Percentiles rank a stretch among this genome's conserved stretches.
phyloP scores from a whole-genome alignment of 2,888 invertebrate genomes.

The Molanna angustata region DNA sequence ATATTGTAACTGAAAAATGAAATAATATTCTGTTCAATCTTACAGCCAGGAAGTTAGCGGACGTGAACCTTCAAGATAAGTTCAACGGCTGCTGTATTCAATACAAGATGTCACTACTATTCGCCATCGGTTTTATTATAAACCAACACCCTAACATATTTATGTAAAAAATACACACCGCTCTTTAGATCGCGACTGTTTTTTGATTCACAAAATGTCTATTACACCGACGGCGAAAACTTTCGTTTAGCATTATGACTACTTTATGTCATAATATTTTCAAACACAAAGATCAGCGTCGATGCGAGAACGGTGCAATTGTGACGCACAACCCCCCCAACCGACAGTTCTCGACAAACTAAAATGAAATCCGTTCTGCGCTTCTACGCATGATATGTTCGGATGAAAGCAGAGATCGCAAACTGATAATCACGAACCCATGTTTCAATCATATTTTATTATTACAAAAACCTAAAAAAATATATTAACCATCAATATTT shows the following conservation, averaged over 20 bases:
- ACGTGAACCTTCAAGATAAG: conserved; percentile 16
- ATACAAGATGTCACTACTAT: conserved; percentile 20
- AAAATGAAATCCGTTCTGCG: too few relatives aligned
- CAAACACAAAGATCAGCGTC: conserved; percentile 6
- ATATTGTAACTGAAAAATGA: too few relatives aligned
- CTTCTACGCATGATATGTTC: too few relatives aligned
- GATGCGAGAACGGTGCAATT: conserved; percentile 1
- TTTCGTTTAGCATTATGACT: conserved; percentile 7
- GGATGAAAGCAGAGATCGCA: too few relatives aligned
- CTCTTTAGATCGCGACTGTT: too few relatives aligned
- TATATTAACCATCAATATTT: too few relatives aligned
- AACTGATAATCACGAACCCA: too few relatives aligned
- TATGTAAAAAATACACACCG: not conserved
- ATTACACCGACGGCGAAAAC: not conserved
- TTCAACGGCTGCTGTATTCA: conserved; percentile 23
- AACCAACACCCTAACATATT: conserved; percentile 28
- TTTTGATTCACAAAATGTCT: too few relatives aligned
- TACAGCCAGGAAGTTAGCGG: too few relatives aligned
- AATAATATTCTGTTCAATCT: too few relatives aligned
- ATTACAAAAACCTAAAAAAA: too few relatives aligned
- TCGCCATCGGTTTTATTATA: not conserved
- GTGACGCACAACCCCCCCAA: conserved; percentile 16
- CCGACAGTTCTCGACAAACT: conserved; percentile 19
- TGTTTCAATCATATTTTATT: too few relatives aligned
- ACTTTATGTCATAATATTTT: conserved; percentile 22